phyloP scores from a whole-genome alignment of 1,140 invertebrate species.

The Brachionus rubens region DNA sequence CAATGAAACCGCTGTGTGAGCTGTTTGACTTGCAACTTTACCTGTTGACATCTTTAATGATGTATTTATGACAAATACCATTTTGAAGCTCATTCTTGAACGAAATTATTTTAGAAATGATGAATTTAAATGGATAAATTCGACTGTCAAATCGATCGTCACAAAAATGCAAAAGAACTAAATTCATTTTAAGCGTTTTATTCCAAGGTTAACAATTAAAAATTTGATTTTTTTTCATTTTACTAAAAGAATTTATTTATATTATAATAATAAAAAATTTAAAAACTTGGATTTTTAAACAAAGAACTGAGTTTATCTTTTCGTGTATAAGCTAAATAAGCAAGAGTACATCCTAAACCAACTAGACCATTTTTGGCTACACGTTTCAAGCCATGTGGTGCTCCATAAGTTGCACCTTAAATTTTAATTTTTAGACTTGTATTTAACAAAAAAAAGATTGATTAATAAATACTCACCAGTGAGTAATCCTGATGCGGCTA shows the following conservation, averaged over 20 bases:
- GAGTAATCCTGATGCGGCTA: conserved; percentile 13
- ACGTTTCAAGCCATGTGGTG: conserved; percentile 27
- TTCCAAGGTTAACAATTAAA: too few relatives aligned
- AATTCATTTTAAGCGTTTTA: too few relatives aligned
- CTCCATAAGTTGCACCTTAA: conserved; percentile 24
- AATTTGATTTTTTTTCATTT: background rate
- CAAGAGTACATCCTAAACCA: conserved; percentile 43
- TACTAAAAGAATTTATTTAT: conserved; percentile 39
- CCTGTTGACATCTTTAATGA: conserved; percentile 32
- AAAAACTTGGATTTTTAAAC: conserved; percentile 37
- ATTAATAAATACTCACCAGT: background rate
- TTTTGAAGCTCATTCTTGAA: conserved; percentile 21
- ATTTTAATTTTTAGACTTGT: background rate
- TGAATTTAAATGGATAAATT: too few relatives aligned
- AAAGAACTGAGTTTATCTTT: conserved; percentile 24
- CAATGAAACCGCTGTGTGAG: conserved; percentile 23
- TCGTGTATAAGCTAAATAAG: conserved; percentile 33
- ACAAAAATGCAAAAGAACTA: too few relatives aligned
- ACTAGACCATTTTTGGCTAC: conserved; percentile 30
- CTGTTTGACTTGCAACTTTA: conserved; percentile 32
- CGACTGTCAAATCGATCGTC: conserved; percentile 8
- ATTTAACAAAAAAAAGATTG: background rate
- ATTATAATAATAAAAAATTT: conserved; percentile 19
- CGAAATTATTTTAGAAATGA: background rate
- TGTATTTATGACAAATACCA: conserved; percentile 41